phyloP scores from a whole-genome alignment of 2,888 invertebrate species.

The Balanococcus diminutus region DNA sequence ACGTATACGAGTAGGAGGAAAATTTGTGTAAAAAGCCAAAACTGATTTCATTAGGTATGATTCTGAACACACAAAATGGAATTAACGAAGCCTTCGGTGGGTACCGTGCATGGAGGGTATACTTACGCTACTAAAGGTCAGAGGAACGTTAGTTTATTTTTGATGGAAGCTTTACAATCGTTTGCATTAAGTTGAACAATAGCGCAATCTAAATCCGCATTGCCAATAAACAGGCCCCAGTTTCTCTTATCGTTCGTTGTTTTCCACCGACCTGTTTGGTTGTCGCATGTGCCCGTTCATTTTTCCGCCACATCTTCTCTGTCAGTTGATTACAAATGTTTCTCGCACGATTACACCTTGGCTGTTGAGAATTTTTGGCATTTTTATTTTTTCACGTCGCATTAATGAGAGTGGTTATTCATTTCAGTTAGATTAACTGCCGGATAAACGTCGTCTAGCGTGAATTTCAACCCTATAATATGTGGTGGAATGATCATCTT shows the following conservation, averaged over 20 bases:
- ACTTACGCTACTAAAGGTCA: not conserved
- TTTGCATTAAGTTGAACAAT: constrained; percentile 49
- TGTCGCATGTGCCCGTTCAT: not conserved
- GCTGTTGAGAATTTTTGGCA: not conserved
- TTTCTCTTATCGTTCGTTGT: constrained; percentile 41
- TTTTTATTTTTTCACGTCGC: not conserved
- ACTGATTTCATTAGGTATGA: constrained; percentile 25
- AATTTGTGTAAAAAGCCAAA: not conserved
- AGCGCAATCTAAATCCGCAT: constrained; percentile 51
- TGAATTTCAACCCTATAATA: not conserved
- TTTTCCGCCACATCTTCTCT: not conserved
- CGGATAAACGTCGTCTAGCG: not conserved
- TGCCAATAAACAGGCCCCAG: constrained; percentile 28
- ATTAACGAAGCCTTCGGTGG: constrained; percentile 24
- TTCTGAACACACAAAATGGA: constrained; percentile 18
- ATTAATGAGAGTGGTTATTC: not conserved
- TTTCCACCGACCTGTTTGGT: not conserved
- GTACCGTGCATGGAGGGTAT: not conserved
- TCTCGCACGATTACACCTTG: not conserved
- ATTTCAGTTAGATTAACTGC: not conserved
- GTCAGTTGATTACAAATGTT: not conserved
- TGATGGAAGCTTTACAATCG: constrained; percentile 48
- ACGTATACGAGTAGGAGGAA: not conserved
- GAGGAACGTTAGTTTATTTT: constrained; percentile 40
- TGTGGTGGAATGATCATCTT: not conserved